Conservation (phyloP, 2,888 invertebrate genomes). For the Macrophya annulata region DNA sequence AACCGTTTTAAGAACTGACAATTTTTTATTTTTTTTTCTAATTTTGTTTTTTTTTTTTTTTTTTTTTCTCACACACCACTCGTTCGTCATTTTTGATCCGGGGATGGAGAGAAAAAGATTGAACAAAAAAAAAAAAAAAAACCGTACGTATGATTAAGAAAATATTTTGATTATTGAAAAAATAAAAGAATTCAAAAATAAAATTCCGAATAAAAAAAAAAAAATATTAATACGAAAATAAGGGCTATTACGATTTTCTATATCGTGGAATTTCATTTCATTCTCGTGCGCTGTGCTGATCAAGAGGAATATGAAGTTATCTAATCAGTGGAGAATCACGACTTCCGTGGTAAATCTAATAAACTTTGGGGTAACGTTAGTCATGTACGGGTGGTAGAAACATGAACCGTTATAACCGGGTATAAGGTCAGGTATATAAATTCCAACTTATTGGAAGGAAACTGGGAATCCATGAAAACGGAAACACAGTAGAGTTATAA, state of each 20-base stretch:
- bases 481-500: slow-evolving; percentile 37
- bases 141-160: too few relatives aligned
- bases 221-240: not conserved
- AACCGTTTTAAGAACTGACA: not conserved
- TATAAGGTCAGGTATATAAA: slow-evolving; percentile 37
- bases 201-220: not conserved
- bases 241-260: not conserved
- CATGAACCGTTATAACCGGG: slow-evolving; percentile 29
- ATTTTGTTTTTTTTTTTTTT: not conserved
- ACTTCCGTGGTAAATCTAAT: slow-evolving; percentile 21
- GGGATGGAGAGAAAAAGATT: not conserved
- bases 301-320: slow-evolving; percentile 21
- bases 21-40: not conserved
- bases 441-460: slow-evolving; percentile 34
- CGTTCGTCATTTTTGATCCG: not conserved
- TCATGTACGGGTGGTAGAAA: slow-evolving; percentile 3
- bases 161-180: not conserved
- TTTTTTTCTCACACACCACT: not conserved
- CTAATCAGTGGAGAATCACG: slow-evolving; percentile 27
- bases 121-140: too few relatives aligned
- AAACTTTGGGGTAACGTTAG: slow-evolving; percentile 15
- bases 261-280: not conserved
- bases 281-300: not conserved
- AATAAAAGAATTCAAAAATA: not conserved
- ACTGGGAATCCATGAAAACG: slow-evolving; percentile 23